Percentiles rank a stretch among this genome's conserved stretches.
phyloP scores from a whole-genome alignment of 2,888 invertebrate genomes.

The Pollenia amentaria region DNA sequence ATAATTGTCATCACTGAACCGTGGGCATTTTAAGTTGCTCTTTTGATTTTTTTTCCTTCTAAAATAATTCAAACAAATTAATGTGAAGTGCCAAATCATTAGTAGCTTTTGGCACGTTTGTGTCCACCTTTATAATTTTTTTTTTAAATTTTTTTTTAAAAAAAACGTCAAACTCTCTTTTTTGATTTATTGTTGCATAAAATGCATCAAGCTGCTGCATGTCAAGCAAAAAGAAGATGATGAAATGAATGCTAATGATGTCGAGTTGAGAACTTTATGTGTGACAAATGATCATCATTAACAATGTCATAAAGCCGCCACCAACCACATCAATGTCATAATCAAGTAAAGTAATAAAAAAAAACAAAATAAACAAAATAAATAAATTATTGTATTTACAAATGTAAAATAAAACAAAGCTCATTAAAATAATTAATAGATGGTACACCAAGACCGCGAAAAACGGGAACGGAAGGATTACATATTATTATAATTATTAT shows the following conservation, averaged over 20 bases:
- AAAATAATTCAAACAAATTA: slow-evolving; percentile 68
- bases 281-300: slow-evolving; percentile 59
- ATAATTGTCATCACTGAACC: slow-evolving; percentile 63
- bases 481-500: no score
- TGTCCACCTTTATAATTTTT: slow-evolving; percentile 53
- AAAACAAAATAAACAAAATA: slow-evolving; percentile 7
- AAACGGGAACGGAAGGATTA: neutral
- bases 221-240: slow-evolving; percentile 2
- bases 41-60: slow-evolving; percentile 33
- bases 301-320: neutral
- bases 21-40: slow-evolving; percentile 50
- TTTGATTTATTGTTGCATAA: slow-evolving; percentile 38
- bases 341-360: slow-evolving; percentile 27
- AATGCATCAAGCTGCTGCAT: slow-evolving; percentile 48
- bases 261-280: slow-evolving; percentile 52
- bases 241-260: slow-evolving; percentile 63
- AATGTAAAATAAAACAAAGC: slow-evolving; percentile 18
- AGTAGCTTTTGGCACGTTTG: slow-evolving; percentile 67
- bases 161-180: neutral
- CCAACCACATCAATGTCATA: slow-evolving; percentile 29
- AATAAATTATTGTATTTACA: neutral
- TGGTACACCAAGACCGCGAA: neutral
- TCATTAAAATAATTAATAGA: slow-evolving; percentile 53
- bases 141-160: neutral
- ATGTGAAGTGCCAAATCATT: slow-evolving; percentile 66